Evolutionary conservation across 2,797 vertebrate species (phyloP), one percentile per base, ranked within the genome.

Genomic region (Leptoclinus maculatus): DNA sequence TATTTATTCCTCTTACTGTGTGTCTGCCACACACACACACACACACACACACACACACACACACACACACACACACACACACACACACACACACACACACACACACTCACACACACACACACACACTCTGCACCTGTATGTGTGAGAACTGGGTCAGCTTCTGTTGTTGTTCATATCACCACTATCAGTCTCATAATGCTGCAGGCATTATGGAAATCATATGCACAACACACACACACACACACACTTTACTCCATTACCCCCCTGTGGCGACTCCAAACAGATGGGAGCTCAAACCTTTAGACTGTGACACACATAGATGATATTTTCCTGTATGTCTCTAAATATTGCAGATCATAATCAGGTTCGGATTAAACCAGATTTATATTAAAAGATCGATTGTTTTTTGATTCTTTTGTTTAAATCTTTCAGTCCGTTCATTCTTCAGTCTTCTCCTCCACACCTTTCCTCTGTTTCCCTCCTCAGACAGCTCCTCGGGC

Each of bases 401-500:
- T 23, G 1, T 78, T 36, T 41, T 64, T 45, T 7, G 32, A 34
- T 34, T 34, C 11, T 36, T 36, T n/a, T 7, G 45, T 47, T 47
- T 5, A 16, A 10, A 16, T 34, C 21, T 49, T 17, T 36, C 19
- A 23, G n/a, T 69, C 11, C 25, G 27, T 57, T 27, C 13, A 38
- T 29, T 8, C 21, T 17, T 21, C 19, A 9, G 6, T 21, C 47
- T 49, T 9, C 47, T 49, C 9, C 7, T 49, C 17, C 17, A 41
- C 19, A 47, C 21, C 14, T 9, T 0, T 49, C 19, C 2, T 27
- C 12, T 3, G 0, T 17, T 25, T 14, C 5, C 41, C 25, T 74
- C 58, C 51, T 21, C 87, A 92, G 97, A 89, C 93, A 96, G 4
- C 80, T 97, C 90, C 93, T 93, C 93, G 0, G 89, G 84, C 59